Evolutionary conservation across 2,113 vertebrate genomes (phyloP).

Genomic region (Mormyrus iriodes): DNA sequence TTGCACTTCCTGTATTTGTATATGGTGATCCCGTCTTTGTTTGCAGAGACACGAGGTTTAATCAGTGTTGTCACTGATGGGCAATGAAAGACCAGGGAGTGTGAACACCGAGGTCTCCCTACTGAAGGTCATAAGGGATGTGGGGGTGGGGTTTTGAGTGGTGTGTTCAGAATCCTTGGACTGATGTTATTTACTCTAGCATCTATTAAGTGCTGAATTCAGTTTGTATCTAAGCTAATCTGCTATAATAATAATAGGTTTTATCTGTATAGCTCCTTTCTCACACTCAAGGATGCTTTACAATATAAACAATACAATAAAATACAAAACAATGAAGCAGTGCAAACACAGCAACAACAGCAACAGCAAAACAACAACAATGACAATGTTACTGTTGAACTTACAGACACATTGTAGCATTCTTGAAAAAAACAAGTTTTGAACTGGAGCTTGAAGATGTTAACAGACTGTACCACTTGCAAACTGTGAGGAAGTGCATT

Average conservation of each 20-base stretch:
- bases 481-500: not conserved
- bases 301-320: no score
- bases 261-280: not conserved
- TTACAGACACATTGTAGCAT: not conserved
- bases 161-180: not conserved
- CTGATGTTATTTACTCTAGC: not conserved
- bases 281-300: not conserved
- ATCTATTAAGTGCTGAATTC: not conserved
- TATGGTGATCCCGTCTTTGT: slow-evolving; percentile 1
- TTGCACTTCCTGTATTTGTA: not conserved
- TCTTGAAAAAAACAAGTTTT: not conserved
- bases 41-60: not conserved
- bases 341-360: not conserved
- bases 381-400: no score
- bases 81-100: slow-evolving; percentile 1
- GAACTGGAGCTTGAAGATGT: not conserved
- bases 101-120: not conserved
- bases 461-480: not conserved
- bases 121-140: not conserved
- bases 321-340: not conserved
- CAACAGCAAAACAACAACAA: not conserved
- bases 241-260: not conserved
- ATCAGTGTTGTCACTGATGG: not conserved
- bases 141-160: not conserved
- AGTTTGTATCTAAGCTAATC: not conserved